A percentile compares a stretch with the other conserved stretches of the same genome.
These are phyloP conservation scores for Cabera pusaria DNA, from an alignment of 2,888 invertebrate species.

Conservation along the genomic window DNA sequence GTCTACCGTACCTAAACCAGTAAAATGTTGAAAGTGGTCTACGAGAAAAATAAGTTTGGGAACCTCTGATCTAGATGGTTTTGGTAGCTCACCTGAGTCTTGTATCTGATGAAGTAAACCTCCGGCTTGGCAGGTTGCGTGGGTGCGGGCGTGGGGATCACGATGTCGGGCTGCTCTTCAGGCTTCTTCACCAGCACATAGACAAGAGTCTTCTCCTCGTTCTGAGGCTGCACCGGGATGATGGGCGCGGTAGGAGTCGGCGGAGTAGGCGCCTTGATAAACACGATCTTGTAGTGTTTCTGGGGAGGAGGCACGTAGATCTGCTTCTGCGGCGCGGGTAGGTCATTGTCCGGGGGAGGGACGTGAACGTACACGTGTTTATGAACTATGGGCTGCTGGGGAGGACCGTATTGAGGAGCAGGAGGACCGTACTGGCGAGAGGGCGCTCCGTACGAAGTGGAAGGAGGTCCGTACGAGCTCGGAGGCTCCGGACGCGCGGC, in stretches of 20 bases:
- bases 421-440: constrained; percentile 88
- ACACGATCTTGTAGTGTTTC: constrained; percentile 93
- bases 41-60: no score
- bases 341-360: constrained; percentile 93
- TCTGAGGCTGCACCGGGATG: constrained; percentile 89
- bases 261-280: constrained; percentile 89
- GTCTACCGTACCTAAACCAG: no score
- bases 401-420: constrained; percentile 87
- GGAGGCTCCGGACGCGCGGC: constrained; percentile 83
- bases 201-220: constrained; percentile 94
- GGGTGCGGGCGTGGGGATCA: constrained; percentile 90
- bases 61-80: no score
- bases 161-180: constrained; percentile 91
- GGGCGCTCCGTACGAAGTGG: constrained; percentile 75
- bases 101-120: constrained; percentile 95
- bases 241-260: constrained; percentile 85
- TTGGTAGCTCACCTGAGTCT: constrained; percentile 86
- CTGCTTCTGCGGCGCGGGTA: constrained; percentile 84
- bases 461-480: constrained; percentile 83
- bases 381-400: constrained; percentile 90
- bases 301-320: constrained; percentile 85
- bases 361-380: constrained; percentile 96
- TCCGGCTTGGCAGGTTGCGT: constrained; percentile 95
- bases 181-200: constrained; percentile 95
- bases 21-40: no score